These are phyloP conservation scores for Leptinotarsa undecemlineata DNA, from an alignment of 1,140 invertebrate species.

Conservation along the genomic window DNA sequence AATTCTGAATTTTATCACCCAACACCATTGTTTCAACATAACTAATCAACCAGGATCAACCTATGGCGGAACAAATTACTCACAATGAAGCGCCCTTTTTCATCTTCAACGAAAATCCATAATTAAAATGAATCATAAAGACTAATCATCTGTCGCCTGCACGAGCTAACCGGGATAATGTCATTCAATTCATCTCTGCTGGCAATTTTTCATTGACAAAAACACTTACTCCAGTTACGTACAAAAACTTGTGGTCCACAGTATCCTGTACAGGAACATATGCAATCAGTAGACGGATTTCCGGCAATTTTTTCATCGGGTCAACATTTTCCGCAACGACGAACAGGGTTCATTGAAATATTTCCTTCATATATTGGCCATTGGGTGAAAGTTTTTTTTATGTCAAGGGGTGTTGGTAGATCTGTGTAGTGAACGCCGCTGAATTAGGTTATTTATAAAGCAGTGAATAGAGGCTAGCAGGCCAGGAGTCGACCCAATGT, in stretches of 20 bases:
- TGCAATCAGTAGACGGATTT: not conserved
- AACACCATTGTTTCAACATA: not conserved
- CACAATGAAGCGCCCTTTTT: not conserved
- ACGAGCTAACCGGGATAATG: constrained; percentile 17
- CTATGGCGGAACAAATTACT: not conserved
- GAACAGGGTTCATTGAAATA: constrained; percentile 30
- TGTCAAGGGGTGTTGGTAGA: constrained; percentile 29
- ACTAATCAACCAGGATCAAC: constrained; percentile 2
- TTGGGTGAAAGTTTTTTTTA: constrained; percentile 33
- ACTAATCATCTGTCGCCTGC: constrained; percentile 23
- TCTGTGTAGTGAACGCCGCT: constrained; percentile 28
- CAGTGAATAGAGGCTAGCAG: not conserved
- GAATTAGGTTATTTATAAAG: constrained; percentile 34
- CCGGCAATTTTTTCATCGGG: not conserved
- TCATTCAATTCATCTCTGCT: constrained; percentile 11
- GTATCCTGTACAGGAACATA: not conserved
- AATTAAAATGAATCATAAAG: constrained; percentile 27
- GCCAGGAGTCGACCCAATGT: not conserved
- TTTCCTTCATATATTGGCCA: constrained; percentile 32
- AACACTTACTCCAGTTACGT: constrained; percentile 15
- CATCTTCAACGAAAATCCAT: constrained; percentile 4
- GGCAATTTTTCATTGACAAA: constrained; percentile 27
- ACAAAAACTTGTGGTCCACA: constrained; percentile 20
- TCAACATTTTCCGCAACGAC: constrained; percentile 24
- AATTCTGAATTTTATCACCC: not conserved